Percentiles rank a stretch among this genome's conserved stretches.
phyloP scores from a whole-genome alignment of 2,113 vertebrate species.

The Ibidorhyncha struthersii region DNA sequence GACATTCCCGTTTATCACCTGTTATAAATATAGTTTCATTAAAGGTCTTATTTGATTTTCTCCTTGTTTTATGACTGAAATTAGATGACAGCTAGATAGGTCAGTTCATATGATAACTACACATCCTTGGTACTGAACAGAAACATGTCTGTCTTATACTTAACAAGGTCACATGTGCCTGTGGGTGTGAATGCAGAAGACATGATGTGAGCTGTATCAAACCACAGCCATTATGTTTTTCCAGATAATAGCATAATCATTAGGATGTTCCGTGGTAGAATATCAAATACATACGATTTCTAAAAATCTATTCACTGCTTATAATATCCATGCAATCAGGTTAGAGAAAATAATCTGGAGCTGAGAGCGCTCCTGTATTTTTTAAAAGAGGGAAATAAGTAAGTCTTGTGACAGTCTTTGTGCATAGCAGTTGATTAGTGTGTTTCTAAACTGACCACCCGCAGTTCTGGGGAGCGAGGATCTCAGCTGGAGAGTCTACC shows the following conservation, averaged over 20 bases:
- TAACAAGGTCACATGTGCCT: background rate
- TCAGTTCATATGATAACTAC: background rate
- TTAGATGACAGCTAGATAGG: background rate
- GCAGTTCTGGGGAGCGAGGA: conserved; percentile 26
- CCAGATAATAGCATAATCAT: background rate
- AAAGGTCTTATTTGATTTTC: background rate
- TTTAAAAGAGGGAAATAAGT: conserved; percentile 42
- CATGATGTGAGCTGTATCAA: background rate
- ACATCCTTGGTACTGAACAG: background rate
- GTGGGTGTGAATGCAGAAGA: background rate
- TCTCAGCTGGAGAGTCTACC: conserved; percentile 59
- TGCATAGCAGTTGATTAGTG: conserved; percentile 48
- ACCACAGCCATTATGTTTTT: background rate
- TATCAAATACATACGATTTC: background rate
- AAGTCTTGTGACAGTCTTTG: conserved; percentile 31
- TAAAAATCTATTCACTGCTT: conserved; percentile 16
- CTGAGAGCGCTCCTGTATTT: conserved; percentile 15
- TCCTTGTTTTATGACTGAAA: background rate
- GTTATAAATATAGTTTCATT: background rate
- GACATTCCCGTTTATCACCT: background rate
- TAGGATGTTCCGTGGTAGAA: conserved; percentile 4
- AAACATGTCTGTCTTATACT: background rate
- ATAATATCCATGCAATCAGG: conserved; percentile 6
- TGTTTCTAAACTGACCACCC: conserved; percentile 61
- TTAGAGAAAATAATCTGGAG: conserved; percentile 25